Evolutionary conservation across 2,113 vertebrate genomes (phyloP).

Genomic region (Sclerurus mexicanus): DNA sequence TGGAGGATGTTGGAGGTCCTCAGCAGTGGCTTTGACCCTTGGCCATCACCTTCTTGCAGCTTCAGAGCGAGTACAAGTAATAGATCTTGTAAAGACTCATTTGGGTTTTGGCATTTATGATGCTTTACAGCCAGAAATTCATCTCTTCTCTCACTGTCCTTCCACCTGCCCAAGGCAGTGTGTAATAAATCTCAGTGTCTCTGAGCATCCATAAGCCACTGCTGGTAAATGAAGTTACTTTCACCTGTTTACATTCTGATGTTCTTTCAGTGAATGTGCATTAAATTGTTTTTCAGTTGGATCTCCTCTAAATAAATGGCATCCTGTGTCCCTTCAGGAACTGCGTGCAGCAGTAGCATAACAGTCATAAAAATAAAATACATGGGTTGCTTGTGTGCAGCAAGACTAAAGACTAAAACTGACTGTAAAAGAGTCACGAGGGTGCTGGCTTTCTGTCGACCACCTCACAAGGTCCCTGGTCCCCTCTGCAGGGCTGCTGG

Average conservation of each 20-base stretch:
- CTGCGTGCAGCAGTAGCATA: neutral
- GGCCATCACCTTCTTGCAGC: neutral
- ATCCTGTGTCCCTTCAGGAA: neutral
- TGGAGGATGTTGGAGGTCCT: neutral
- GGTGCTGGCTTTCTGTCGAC: neutral
- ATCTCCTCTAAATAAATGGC: neutral
- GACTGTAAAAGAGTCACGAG: neutral
- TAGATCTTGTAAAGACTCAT: neutral
- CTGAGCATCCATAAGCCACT: neutral
- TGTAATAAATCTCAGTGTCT: neutral
- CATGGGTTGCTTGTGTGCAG: neutral
- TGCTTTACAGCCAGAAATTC: neutral
- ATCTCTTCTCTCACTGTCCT: neutral
- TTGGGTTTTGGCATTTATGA: neutral
- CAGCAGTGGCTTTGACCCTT: too few relatives aligned
- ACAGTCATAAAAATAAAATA: neutral
- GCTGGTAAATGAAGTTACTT: neutral
- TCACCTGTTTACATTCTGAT: neutral
- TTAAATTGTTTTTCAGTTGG: neutral
- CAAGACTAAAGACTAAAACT: neutral
- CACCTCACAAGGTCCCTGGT: neutral
- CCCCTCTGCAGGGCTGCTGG: neutral
- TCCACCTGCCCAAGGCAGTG: neutral
- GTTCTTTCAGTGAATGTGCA: neutral
- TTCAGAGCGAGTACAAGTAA: fast-evolving